Base-by-base conservation (phyloP, 2,113 vertebrate species). In the Pleuronectes platessa region DNA sequence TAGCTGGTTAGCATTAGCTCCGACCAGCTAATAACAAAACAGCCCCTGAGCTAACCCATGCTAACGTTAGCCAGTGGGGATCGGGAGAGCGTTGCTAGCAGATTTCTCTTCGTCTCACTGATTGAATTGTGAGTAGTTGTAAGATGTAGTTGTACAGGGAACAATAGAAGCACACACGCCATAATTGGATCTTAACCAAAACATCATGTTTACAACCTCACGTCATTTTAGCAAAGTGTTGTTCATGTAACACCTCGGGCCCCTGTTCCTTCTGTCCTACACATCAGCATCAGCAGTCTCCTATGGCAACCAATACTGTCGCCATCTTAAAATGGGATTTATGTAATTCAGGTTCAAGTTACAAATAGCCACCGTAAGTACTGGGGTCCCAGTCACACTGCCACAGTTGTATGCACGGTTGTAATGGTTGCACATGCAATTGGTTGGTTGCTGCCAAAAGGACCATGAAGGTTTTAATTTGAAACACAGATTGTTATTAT, bases 1-100 rank as follows among this genome's bases (percentile, higher is more conserved):
- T 79, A 61, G 79, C 71, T 61, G 9, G 63, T 72, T 83, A 84
- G 81, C 85, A 61, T 87, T 77, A 84, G 83, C n/a, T 54, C 9
- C 1, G 18, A 35, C 12, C 6, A 2, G 42, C 31, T 79, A 76
- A 83, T 47, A 67, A 56, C 64, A 56, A 65, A 15, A 47, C 27
- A 71, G 14, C 53, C 20, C 20, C 31, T 23, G 62, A 40, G 77
- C 71, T 65, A 69, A 63, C 40, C 42, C 23, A 59, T 53, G 47
- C 31, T 54, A 23, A 15, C n/a, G 18, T 1, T 68, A 42, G 35
- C n/a, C 10, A 2, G 2, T 13, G 1, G 1, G 4, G 2, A 26
- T 56, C 0, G 31, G 17, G 7, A 23, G 20, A 58, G 8, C 27
- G 15, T 49, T 24, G 15, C 3, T 26, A 0, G 4, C 14, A 15